Evolutionary conservation across 2,797 vertebrate genomes (phyloP).

Genomic region (Channa striata): DNA sequence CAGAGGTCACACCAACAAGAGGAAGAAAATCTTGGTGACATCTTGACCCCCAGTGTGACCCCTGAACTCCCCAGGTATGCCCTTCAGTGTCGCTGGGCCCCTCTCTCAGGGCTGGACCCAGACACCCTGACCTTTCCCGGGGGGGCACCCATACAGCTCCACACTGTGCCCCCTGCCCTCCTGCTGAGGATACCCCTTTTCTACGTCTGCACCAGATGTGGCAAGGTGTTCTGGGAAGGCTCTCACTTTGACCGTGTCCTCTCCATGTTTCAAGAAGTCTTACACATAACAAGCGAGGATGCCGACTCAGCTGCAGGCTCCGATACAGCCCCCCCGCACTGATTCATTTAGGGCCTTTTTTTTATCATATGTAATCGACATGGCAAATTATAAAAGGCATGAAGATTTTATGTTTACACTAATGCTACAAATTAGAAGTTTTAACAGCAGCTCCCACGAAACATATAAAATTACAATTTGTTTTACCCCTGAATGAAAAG

Average conservation of each 20-base stretch:
- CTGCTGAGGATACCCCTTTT: conserved; percentile 79
- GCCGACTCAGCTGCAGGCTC: conserved; percentile 4
- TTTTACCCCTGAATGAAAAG: not conserved
- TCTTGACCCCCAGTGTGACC: conserved; percentile 46
- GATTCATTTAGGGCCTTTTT: not conserved
- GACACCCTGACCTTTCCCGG: conserved; percentile 61
- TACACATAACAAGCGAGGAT: conserved; percentile 48
- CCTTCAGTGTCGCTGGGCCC: conserved; percentile 68
- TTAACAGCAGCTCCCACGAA: not conserved
- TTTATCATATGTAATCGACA: no score
- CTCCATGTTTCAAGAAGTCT: conserved; percentile 85
- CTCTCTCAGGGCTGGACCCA: conserved; percentile 51
- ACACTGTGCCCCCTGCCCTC: conserved; percentile 78
- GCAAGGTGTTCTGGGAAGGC: conserved; percentile 95
- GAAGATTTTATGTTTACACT: not conserved
- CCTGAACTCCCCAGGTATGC: conserved; percentile 67
- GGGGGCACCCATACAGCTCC: conserved; percentile 79
- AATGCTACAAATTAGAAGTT: not conserved
- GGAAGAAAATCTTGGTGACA: conserved; percentile 51
- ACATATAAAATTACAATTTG: no score
- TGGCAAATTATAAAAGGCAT: no score
- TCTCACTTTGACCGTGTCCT: conserved; percentile 86
- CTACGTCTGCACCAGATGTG: conserved; percentile 88
- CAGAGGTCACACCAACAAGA: conserved; percentile 49
- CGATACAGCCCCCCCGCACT: conserved; percentile 1